A percentile compares a stretch with the other conserved stretches of the same genome.
Conservation (phyloP, 2,888 invertebrate genomes). For the Embidobia sp. region DNA sequence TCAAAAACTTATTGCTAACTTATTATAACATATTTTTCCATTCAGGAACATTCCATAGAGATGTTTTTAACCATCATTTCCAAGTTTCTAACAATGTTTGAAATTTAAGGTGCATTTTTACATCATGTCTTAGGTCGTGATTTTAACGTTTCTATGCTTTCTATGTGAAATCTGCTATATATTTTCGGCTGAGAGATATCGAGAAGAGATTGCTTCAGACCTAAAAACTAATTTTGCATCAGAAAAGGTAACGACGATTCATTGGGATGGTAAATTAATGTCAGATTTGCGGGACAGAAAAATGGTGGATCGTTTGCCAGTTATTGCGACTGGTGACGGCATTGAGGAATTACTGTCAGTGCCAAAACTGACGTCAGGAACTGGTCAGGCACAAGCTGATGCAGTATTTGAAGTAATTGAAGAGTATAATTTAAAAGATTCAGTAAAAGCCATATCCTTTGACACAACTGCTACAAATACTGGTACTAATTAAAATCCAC, state of each 20-base stretch:
- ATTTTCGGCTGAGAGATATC: too few species aligned
- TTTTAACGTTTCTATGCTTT: too few species aligned
- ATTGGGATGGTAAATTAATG: constrained; percentile 2
- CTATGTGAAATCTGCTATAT: too few species aligned
- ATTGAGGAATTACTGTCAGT: constrained; percentile 3
- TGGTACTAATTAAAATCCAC: too few species aligned
- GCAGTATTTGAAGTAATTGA: constrained; percentile 4
- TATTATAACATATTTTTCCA: too few species aligned
- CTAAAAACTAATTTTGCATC: constrained; percentile 2
- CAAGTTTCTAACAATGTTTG: too few species aligned
- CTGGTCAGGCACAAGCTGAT: background rate
- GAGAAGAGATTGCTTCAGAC: too few species aligned
- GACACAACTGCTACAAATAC: constrained; percentile 3
- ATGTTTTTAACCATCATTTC: too few species aligned
- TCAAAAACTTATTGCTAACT: too few species aligned
- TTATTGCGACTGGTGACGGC: background rate
- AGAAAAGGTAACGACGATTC: background rate
- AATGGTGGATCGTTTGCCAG: background rate
- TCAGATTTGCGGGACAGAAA: background rate
- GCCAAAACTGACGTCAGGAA: constrained; percentile 4
- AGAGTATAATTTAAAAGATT: background rate
- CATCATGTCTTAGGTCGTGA: too few species aligned
- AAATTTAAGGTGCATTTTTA: too few species aligned
- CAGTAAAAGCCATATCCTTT: background rate
- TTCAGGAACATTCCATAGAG: too few species aligned